Evolutionary conservation across 2,888 invertebrate species (phyloP), one percentile per base, ranked within the genome.

Genomic region (Bombylius discolor): DNA sequence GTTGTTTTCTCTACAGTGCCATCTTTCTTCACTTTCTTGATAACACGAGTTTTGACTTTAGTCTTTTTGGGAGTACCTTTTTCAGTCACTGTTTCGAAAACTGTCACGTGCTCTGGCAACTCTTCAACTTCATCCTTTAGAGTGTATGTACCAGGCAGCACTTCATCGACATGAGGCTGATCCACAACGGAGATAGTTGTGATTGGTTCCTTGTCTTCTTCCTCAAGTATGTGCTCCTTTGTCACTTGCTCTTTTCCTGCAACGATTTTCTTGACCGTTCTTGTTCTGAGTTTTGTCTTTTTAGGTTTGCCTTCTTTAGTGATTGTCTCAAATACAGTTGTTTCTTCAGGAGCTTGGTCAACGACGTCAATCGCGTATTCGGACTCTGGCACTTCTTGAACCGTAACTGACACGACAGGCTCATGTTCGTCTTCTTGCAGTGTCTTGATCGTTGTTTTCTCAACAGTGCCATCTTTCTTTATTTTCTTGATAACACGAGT

Each of bases 61-160:
- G 64, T 65, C 55, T 64, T 59, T 56, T 58, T 61, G 4, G 62
- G 61, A 34, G 57, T 59, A 46, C 60, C 62, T 46, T 61, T n/a
- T 62, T 63, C 56, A n/a, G 61, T 60, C 9, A 64, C 54, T 34
- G 68, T 71, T 66, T 78, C 77, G 3, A 73, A 70, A 3, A 77
- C 64, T 50, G 72, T 70, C 0, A 73, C 58, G 51, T 62, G 52
- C 12, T 57, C 52, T 13, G 55, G 55, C 12, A 71, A 66, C 55
- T 70, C 67, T 63, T 63, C 68, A 57, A 58, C 49, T 51, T 69
- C 23, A 2, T 23, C 23, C 23, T 23, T 23, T 23, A 23, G 2
- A 23, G 23, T 23, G 23, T 23, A 23, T 23, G 23, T 23, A 23
- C 23, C 3, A 23, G 23, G 69, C 36, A 59, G 60, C 44, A 60